Evolutionary conservation across 2,888 invertebrate species (phyloP), one percentile per base, ranked within the genome.

Genomic region (Nebria brevicollis): DNA sequence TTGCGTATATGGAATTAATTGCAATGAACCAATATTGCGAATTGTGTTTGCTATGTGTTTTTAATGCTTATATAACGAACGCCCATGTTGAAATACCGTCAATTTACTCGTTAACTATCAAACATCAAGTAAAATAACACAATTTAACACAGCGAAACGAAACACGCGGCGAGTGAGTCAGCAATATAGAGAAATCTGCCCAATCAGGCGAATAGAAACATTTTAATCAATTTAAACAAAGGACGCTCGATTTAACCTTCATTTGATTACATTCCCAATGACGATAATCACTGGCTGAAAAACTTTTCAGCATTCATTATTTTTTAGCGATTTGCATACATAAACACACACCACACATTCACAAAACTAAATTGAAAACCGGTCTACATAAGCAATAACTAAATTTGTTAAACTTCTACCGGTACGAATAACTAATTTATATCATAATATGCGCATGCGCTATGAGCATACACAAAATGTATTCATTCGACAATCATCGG

Each of bases 221-320:
- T 80, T 80, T 80, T 80, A 80, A 80, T 80, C 80, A 80, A 80
- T 80, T 80, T 80, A 80, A 75, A 80, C 80, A 80, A 80, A 80
- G 80, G 75, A 80, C 80, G 80, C 54, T 80, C 80, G 75, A 80
- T 80, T 80, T 80, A 75, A 41, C 64, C 54, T 68, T 78, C 64
- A 80, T 75, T 54, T 64, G 80, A 80, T 80, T 80, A 75, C 80
- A 68, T 68, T 79, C 75, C 79, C 75, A 75, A 74, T 79, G 79
- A 75, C 68, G 66, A 75, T 79, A 79, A 79, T 79, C 79, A 75
- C 74, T 68, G 65, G 66, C 15, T 79, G 79, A 79, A 79, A 79
- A 66, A 74, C 73, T 77, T 54, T 54, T 54, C 54, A 54, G 8
- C 54, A 54, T 13, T 54, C 54, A 54, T 7, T 54, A 2, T 6